These are phyloP conservation scores for Gonioctena quinquepunctata DNA, from an alignment of 1,140 invertebrate genomes.

Conservation along the genomic window DNA sequence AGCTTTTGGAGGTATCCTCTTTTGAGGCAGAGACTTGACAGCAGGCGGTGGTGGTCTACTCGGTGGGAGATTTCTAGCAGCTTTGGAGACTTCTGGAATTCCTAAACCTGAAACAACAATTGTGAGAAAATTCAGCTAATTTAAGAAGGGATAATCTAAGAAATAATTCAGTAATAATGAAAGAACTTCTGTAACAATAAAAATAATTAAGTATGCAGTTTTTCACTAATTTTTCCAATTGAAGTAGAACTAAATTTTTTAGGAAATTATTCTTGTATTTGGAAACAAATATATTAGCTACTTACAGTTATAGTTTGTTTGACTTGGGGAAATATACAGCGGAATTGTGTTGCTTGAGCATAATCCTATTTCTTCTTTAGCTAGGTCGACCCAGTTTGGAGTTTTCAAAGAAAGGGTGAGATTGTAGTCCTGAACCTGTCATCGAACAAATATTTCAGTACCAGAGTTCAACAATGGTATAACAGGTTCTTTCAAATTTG, in stretches of 20 bases:
- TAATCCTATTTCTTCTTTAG: constrained; percentile 80
- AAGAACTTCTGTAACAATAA: too few species aligned
- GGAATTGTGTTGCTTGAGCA: constrained; percentile 83
- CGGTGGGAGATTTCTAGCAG: constrained; percentile 44
- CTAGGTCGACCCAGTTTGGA: constrained; percentile 78
- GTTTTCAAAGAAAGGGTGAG: constrained; percentile 81
- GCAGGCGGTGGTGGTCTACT: constrained; percentile 46
- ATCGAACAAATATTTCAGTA: constrained; percentile 10
- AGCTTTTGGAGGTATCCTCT: constrained; percentile 53
- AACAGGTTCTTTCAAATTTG: too few species aligned
- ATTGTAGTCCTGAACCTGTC: constrained; percentile 69
- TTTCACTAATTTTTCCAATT: too few species aligned
- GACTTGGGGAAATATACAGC: constrained; percentile 60
- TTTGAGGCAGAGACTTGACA: constrained; percentile 53
- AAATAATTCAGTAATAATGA: too few species aligned
- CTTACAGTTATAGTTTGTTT: constrained; percentile 53
- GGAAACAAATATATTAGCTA: too few species aligned
- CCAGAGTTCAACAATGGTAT: too few species aligned
- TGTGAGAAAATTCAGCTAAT: too few species aligned
- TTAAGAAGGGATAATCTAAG: too few species aligned
- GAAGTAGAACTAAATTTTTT: too few species aligned
- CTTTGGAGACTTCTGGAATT: constrained; percentile 52
- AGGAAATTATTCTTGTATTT: too few species aligned
- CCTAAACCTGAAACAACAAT: constrained; percentile 43
- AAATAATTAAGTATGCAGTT: too few species aligned